These are phyloP conservation scores for Chelidonichthys spinosus DNA, from an alignment of 2,797 vertebrate genomes.

Conservation along the genomic window DNA sequence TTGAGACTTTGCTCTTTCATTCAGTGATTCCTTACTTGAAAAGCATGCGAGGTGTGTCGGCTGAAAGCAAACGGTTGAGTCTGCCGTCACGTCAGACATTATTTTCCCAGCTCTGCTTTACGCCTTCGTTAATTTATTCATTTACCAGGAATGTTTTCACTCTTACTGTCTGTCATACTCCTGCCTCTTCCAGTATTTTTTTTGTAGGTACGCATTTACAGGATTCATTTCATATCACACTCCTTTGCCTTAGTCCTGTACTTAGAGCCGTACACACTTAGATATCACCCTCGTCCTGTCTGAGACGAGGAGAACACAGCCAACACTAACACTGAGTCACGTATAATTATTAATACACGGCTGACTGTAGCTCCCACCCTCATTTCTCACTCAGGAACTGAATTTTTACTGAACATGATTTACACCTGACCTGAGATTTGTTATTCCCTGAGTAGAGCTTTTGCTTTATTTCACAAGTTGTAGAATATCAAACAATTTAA, in stretches of 20 bases:
- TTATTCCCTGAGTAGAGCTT: constrained; percentile 26
- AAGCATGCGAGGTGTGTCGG: constrained; percentile 20
- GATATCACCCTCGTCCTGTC: constrained; percentile 21
- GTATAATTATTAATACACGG: constrained; percentile 6
- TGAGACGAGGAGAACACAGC: background rate
- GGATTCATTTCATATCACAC: constrained; percentile 26
- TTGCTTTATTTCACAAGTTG: constrained; percentile 20
- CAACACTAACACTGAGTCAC: constrained; percentile 14
- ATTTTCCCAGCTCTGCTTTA: constrained; percentile 19
- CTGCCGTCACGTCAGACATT: constrained; percentile 24
- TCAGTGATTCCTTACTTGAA: constrained; percentile 45
- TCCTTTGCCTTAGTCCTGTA: constrained; percentile 61
- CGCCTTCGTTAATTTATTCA: constrained; percentile 49
- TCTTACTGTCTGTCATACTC: constrained; percentile 5
- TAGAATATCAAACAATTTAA: background rate
- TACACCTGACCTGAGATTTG: constrained; percentile 31
- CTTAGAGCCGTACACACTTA: constrained; percentile 35
- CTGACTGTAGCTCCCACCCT: constrained; percentile 16
- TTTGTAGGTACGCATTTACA: constrained; percentile 51
- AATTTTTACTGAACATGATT: constrained; percentile 19
- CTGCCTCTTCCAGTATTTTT: background rate
- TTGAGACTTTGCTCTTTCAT: constrained; percentile 17
- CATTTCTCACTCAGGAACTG: constrained; percentile 42
- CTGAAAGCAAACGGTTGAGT: constrained; percentile 25
- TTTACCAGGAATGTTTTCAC: constrained; percentile 1